Evolutionary conservation across 92 coral and sea anemone genomes (phyloP), one percentile per base, ranked within the genome.

Genomic region (Paragorgia papillata): DNA sequence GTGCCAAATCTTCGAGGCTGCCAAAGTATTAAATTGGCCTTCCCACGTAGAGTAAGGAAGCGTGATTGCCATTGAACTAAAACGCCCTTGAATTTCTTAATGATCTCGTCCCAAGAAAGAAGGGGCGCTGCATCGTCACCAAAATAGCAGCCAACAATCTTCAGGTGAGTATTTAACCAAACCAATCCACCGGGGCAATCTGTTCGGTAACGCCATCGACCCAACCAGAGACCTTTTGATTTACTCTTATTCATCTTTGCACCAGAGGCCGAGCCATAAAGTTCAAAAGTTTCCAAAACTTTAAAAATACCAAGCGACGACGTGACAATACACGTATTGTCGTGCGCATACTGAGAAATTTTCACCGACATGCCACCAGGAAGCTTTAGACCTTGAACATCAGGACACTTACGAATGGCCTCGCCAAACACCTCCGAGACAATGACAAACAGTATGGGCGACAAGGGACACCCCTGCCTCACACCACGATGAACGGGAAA

Each of bases 181-280:
- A 24, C 20, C 0, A 83, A 49, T 1, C 73, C 57, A 19, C 74
- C 17, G 0, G 83, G 82, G 1, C 8, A 12, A 29, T 83, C 79
- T 0, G 82, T 8, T 0, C 82, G 18, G 0, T 0, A 3, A 0
- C 70, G 34, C 87, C 82, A 83, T 0, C 62, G 59, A 7, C 87
- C 87, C 0, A 75, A 32, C 85, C 80, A 81, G 9, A 81, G 53
- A 18, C 85, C 85, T 19, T 81, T 66, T 2, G 80, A 59, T 46
- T 81, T 81, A 15, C 24, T 13, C 0, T 13, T 9, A 40, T 81
- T 81, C 9, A 81, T 46, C 6, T 39, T 40, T 4, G 74, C 70
- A 2, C 85, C 80, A 9, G 50, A 26, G 6, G 85, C 80, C 21
- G 6, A 17, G 0, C 61, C 85, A 31, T 71, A 81, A 9, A 12